Base-by-base conservation (phyloP, 2,888 invertebrate species). In the Anodontia alba region DNA sequence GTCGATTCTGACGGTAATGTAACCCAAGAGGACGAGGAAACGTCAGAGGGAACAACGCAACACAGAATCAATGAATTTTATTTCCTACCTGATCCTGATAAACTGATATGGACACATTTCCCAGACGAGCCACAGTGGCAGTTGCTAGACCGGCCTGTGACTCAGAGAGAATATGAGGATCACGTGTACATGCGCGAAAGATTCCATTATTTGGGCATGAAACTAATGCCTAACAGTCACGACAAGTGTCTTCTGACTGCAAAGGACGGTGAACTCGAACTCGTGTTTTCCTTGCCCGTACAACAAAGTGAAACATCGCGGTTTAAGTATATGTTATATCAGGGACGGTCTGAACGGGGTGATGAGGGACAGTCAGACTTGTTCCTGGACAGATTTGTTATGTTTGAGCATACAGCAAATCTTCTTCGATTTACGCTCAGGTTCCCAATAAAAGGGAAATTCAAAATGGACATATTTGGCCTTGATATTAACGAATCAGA, bases 1-100 rank as follows among this genome's bases (percentile, higher is more conserved):
- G 89, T 93, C 2, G 92, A 92, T 73, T 87, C 89, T 0, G 91
- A 90, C 69, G 91, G 91, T 0, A 90, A 90, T 54, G 81, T 88
- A 7, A 80, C 89, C 15, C 89, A 91, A 54, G 90, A 90, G 17
- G 90, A 91, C 23, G 90, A 90, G 8, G 90, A 89, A 67, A 76
- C 82, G 1, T 83, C 88, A 2, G 91, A 92, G 57, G 92, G 93
- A 10, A 89, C 90, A 42, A 92, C 92, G 7, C 90, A 92, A 70
- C 93, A 93, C 87, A 87, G 91, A 76, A 90, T 92, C 67, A 94
- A 94, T 84, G 93, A 94, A 81, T 94, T 93, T 86, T 94, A 92
- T 84, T 94, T 94, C 81, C 83, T 94, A 36, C 90, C 93, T 0
- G 92, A 94, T 81, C 93, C 94, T 17, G 92, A 93, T 70, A 81